Evolutionary conservation across 2,797 vertebrate species (phyloP).

Genomic region (Lemur catta): DNA sequence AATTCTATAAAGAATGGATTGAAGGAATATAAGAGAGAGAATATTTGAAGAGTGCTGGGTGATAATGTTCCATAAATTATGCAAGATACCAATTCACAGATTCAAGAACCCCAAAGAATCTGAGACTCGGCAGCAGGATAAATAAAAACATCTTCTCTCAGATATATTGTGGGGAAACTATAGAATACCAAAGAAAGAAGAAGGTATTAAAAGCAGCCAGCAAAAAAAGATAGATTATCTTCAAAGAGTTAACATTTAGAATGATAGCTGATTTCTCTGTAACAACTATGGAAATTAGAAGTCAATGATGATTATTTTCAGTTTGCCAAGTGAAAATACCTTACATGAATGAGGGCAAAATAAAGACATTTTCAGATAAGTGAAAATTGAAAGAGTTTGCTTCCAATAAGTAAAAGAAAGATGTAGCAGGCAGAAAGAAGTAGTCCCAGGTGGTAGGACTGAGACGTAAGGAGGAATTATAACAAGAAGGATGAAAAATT

Average conservation of each 20-base stretch:
- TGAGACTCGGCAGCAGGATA: background rate
- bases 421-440: background rate
- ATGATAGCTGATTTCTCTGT: background rate
- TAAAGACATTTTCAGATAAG: background rate
- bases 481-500: background rate
- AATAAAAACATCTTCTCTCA: background rate
- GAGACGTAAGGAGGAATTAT: background rate
- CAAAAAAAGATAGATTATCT: background rate
- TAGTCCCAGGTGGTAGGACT: background rate
- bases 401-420: background rate
- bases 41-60: background rate
- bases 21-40: background rate
- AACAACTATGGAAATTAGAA: background rate
- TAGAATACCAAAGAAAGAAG: background rate
- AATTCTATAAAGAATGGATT: background rate
- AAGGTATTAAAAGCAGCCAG: background rate
- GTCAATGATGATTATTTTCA: background rate
- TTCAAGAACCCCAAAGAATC: background rate
- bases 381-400: background rate
- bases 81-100: background rate
- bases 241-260: background rate
- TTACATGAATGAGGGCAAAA: background rate
- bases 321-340: background rate
- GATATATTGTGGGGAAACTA: background rate
- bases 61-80: background rate